These are phyloP conservation scores for Lasioglossum marginatum DNA, from an alignment of 2,888 invertebrate genomes.

Conservation along the genomic window DNA sequence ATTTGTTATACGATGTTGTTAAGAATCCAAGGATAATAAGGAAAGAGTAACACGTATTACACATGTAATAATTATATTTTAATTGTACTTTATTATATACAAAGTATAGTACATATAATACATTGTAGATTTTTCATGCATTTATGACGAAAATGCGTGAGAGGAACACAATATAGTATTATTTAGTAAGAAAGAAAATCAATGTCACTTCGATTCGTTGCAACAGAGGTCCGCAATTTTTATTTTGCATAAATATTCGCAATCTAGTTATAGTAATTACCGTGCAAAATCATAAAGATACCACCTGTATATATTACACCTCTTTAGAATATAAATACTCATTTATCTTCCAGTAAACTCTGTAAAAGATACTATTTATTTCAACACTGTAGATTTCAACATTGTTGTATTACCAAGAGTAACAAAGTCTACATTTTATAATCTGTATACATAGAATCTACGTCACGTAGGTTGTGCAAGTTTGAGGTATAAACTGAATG, in stretches of 20 bases:
- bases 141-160: neutral
- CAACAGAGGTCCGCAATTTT: too few species aligned
- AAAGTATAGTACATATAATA: neutral
- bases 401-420: neutral
- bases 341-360: too few species aligned
- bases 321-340: too few species aligned
- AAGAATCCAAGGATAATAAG: neutral
- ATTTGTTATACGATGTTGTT: neutral
- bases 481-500: accelerated
- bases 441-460: neutral
- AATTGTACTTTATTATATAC: neutral
- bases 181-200: too few species aligned
- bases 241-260: too few species aligned
- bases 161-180: too few species aligned
- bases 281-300: too few species aligned
- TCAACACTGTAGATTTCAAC: neutral
- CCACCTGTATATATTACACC: too few species aligned
- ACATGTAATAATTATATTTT: neutral
- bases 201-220: too few species aligned
- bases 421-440: neutral
- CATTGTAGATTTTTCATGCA: neutral
- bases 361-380: too few species aligned
- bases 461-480: neutral
- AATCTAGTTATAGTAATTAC: too few species aligned
- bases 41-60: neutral